phyloP scores from a whole-genome alignment of 2,797 vertebrate species.

The Erethizon dorsatum region DNA sequence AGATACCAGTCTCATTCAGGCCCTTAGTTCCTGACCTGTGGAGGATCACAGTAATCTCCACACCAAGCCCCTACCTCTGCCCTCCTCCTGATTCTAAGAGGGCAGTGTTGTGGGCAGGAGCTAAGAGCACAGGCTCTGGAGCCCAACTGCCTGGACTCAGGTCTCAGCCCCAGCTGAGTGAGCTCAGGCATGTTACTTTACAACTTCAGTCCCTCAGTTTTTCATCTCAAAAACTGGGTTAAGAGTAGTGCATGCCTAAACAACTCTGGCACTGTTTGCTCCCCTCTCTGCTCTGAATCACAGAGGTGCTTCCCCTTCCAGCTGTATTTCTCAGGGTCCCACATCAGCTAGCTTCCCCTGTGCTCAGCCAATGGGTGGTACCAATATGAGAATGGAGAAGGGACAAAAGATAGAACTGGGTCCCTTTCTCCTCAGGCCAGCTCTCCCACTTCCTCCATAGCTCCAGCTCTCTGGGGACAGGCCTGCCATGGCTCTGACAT shows the following conservation, averaged over 20 bases:
- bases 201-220: background rate
- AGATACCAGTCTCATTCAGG: background rate
- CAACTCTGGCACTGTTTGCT: background rate
- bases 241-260: too few relatives aligned
- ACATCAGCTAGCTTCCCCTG: background rate
- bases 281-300: background rate
- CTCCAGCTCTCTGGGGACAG: background rate
- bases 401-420: accelerated
- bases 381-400: background rate
- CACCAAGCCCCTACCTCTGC: accelerated
- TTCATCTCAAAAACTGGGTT: background rate
- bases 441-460: too few relatives aligned
- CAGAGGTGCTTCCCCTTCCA: background rate
- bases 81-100: background rate
- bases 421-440: background rate
- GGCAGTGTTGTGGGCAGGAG: accelerated
- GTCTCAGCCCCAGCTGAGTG: background rate
- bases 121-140: background rate
- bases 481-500: background rate
- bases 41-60: background rate
- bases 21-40: background rate
- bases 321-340: background rate
- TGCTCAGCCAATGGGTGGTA: background rate
- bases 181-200: background rate
- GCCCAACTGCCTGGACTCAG: background rate